Evolutionary conservation across 2,113 vertebrate genomes (phyloP).

Genomic region (Puma concolor): DNA sequence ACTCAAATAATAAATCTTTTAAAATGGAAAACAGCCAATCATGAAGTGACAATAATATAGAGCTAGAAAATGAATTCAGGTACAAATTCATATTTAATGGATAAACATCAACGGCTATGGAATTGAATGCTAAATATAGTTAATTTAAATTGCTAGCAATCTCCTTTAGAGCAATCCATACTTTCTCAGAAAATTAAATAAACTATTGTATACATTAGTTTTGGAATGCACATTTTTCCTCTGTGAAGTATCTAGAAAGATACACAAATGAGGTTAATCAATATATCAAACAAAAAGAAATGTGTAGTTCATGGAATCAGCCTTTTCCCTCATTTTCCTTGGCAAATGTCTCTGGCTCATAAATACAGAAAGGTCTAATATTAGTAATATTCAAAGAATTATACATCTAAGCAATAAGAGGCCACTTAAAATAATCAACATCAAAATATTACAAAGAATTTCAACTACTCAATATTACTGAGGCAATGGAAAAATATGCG

Average conservation of each 20-base stretch:
- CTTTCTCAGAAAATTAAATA: constrained; percentile 50
- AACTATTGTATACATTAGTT: background rate
- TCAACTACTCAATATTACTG: background rate
- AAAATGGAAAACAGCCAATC: constrained; percentile 74
- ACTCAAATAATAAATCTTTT: constrained; percentile 78
- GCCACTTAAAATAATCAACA: background rate
- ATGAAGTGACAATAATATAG: constrained; percentile 55
- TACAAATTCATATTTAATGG: constrained; percentile 73
- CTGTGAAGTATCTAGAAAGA: constrained; percentile 21
- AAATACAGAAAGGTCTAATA: background rate
- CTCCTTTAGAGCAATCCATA: constrained; percentile 26
- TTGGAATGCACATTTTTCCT: background rate
- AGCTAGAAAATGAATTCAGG: constrained; percentile 63
- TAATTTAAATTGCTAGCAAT: constrained; percentile 41
- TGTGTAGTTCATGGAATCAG: background rate
- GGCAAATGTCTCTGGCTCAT: background rate
- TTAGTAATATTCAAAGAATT: constrained; percentile 26
- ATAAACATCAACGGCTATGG: background rate
- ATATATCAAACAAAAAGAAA: constrained; percentile 7
- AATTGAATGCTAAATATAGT: constrained; percentile 46
- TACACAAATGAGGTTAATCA: background rate
- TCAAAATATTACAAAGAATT: constrained; percentile 2
- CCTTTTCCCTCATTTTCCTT: constrained; percentile 10
- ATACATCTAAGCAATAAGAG: background rate
- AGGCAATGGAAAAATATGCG: background rate